These are phyloP conservation scores for Ichneumoninae sp. DNA, from an alignment of 2,888 invertebrate species.

Conservation along the genomic window DNA sequence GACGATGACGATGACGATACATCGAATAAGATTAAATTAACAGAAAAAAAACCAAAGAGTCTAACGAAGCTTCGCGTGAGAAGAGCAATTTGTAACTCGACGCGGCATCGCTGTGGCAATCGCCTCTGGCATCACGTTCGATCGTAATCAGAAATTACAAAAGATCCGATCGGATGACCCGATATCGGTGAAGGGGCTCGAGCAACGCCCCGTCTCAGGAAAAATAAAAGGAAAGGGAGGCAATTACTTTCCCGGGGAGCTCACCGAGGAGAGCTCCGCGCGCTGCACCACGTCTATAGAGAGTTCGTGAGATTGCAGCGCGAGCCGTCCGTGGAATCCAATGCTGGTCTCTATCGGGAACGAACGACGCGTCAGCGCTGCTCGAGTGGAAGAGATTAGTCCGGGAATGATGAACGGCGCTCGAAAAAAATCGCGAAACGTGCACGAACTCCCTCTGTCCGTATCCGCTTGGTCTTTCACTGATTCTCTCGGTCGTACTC, in stretches of 20 bases:
- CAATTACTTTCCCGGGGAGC: slow-evolving; percentile 40
- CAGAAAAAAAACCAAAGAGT: not conserved
- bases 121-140: slow-evolving; percentile 43
- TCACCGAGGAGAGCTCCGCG: slow-evolving; percentile 1
- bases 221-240: slow-evolving; percentile 33
- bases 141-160: slow-evolving; percentile 53
- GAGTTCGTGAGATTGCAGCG: slow-evolving; percentile 8
- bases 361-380: slow-evolving; percentile 74
- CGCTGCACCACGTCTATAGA: not conserved
- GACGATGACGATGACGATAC: not conserved
- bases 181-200: slow-evolving; percentile 32
- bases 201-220: slow-evolving; percentile 3
- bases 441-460: slow-evolving; percentile 56
- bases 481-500: slow-evolving; percentile 23
- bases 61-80: slow-evolving; percentile 18
- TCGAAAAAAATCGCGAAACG: slow-evolving; percentile 30
- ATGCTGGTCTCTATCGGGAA: slow-evolving; percentile 45
- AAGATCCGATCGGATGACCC: slow-evolving; percentile 47
- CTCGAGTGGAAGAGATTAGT: slow-evolving; percentile 78
- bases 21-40: slow-evolving; percentile 1
- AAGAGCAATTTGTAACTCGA: slow-evolving; percentile 37
- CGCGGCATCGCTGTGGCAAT: slow-evolving; percentile 21
- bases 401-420: slow-evolving; percentile 72
- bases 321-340: slow-evolving; percentile 14
- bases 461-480: slow-evolving; percentile 36